Conservation (phyloP, 1,140 invertebrate species). For the Atta cephalotes region DNA sequence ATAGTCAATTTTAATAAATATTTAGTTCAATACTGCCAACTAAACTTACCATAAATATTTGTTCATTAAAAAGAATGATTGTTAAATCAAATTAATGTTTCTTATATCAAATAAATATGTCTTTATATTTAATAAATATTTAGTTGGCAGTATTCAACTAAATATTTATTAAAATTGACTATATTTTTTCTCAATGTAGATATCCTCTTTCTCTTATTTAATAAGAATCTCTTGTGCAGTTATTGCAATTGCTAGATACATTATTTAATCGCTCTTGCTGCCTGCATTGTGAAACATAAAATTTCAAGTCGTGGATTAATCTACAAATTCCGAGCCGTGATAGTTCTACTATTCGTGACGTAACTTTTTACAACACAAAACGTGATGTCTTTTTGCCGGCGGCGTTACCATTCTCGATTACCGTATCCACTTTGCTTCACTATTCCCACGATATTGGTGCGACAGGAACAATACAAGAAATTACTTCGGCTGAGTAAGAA, state of each 20-base stretch:
- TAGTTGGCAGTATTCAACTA: too few relatives aligned
- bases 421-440: conserved; percentile 18
- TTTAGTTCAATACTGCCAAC: too few relatives aligned
- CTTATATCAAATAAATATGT: too few relatives aligned
- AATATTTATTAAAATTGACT: too few relatives aligned
- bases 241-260: not conserved
- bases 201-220: not conserved
- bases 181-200: too few relatives aligned
- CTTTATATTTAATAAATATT: too few relatives aligned
- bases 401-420: conserved; percentile 26
- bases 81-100: too few relatives aligned
- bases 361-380: conserved; percentile 42
- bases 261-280: conserved; percentile 24
- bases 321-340: conserved; percentile 13
- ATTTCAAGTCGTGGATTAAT: conserved; percentile 44
- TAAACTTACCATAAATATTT: too few relatives aligned
- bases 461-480: conserved; percentile 31
- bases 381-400: conserved; percentile 40
- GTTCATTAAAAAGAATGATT: too few relatives aligned
- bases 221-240: not conserved
- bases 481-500: not conserved
- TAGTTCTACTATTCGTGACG: conserved; percentile 39
- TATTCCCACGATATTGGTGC: conserved; percentile 55
- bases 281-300: conserved; percentile 21
- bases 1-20: too few relatives aligned